Base-by-base conservation (phyloP, 1,140 invertebrate genomes). In the Batillaria attramentaria region DNA sequence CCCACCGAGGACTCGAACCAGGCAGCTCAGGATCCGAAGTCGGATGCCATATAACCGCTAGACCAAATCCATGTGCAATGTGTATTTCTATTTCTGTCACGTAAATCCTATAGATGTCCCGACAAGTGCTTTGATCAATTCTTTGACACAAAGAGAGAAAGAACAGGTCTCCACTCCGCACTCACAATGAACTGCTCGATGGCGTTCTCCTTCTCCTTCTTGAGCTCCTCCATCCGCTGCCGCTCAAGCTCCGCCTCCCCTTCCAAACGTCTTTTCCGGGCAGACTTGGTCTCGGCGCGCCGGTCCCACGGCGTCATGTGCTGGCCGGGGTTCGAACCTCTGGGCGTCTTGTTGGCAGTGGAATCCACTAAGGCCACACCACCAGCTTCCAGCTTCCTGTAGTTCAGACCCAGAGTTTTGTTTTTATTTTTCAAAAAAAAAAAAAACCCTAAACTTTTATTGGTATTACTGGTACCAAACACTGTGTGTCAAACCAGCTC, bases 251-350 rank as follows among this genome's bases (percentile, higher is more conserved):
- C 88, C 35, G 80, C 20, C 73, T 88, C 87, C 37, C 65, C 69
- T 39, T 90, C 84, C 18, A 84, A 78, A 10, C 89, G 79, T 37
- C 79, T 78, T 31, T 82, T 72, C 31, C 84, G 83, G 4, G 87
- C 87, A 1, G 84, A 84, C 6, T 75, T 41, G 43, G 85, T 85
- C 65, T 89, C 88, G 3, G 86, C 81, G 35, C 88, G 77, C 72
- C 85, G 80, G 43, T 90, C 88, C 89, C 89, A 89, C 1, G 88
- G 87, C 5, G 87, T 88, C 85, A 91, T 87, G 72, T 84, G 85
- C 8, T 81, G 81, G 3, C 80, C 84, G 57, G 81, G 70, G 46
- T 35, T 62, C 24, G 54, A 65, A 3, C 35, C 20, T 28, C 39
- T 3, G 28, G 54, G 31, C 13, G 31, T 1, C 24, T 69, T 69